These are phyloP conservation scores for Pristis pectinata DNA, from an alignment of 2,797 vertebrate genomes.

Conservation along the genomic window DNA sequence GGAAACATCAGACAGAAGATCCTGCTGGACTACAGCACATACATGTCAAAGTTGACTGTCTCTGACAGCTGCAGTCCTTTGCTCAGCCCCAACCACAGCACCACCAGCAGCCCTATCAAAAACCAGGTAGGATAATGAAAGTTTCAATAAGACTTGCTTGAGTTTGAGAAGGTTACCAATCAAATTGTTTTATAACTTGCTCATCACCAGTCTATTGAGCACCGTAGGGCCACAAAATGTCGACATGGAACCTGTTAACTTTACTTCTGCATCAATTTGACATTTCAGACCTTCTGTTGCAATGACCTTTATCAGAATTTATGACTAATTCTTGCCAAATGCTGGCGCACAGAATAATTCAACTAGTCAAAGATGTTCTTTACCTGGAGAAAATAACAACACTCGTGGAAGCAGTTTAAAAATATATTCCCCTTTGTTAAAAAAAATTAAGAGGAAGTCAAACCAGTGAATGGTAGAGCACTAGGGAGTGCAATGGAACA, in stretches of 20 bases:
- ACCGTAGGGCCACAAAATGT: neutral
- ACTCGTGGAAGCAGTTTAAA: neutral
- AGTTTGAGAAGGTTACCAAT: neutral
- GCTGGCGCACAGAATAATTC: neutral
- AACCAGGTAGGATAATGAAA: constrained; percentile 44
- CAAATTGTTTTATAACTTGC: neutral
- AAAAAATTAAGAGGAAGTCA: too few relatives aligned
- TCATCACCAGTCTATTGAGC: neutral
- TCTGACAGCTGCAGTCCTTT: constrained; percentile 47
- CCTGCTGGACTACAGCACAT: constrained; percentile 65
- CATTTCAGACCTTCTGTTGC: neutral
- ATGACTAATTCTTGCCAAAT: neutral
- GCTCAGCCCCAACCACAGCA: constrained; percentile 55
- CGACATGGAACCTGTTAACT: neutral
- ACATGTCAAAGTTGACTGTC: constrained; percentile 67
- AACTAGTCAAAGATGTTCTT: neutral
- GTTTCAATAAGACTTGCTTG: neutral
- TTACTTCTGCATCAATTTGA: neutral
- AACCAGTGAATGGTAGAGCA: too few relatives aligned
- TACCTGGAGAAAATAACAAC: neutral
- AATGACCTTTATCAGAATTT: neutral
- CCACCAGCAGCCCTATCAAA: constrained; percentile 57
- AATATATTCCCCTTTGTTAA: neutral
- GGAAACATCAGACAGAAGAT: constrained; percentile 51
- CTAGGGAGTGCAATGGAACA: too few relatives aligned